Base-by-base conservation (phyloP, 2,888 invertebrate species). In the Apodemia mormo region DNA sequence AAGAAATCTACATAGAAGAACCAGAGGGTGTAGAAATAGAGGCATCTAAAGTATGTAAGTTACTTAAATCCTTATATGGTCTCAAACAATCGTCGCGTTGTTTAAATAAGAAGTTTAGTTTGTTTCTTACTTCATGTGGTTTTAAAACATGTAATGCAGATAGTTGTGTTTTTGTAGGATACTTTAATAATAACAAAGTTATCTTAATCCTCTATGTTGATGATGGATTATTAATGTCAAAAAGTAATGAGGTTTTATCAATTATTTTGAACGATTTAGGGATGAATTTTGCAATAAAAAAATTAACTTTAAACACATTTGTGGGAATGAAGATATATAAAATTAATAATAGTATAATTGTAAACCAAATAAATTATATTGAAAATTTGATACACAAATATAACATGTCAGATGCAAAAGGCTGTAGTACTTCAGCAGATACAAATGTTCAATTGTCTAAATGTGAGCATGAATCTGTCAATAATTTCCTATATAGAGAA, bases 1-100 rank as follows among this genome's bases (percentile, higher is more conserved):
- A 78, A 52, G 66, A 79, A 49, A 75, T 78, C 33, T 78, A 58
- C 70, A 72, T 77, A 64, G 74, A 76, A 22, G 65, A 77, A 8
- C 77, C 77, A 12, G 75, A 77, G 29, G 77, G 76, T 54, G n/a
- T 74, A 0, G 2, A 8, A 7, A 4, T 33, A 9, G 1, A 70
- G 1, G 10, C 22, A 9, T 14, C 29, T 64, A 14, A 43, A 54
- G 56, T 75, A 0, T 74, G 40, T 43, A 75, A 78, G 69, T 68
- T 79, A 58, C 75, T 72, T 67, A 80, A 76, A 49, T 70, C 70
- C 1, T 40, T 70, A 22, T 67, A 70, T 64, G 70, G 70, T 6
- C 43, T 70, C 1, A 70, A 70, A 49, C 67, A 70, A 49, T 54
- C 70, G 1, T 67, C 70, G 9, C 37, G 70, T 2, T 67, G 70